Evolutionary conservation across 2,113 vertebrate genomes (phyloP).

Genomic region (Dascyllus trimaculatus): DNA sequence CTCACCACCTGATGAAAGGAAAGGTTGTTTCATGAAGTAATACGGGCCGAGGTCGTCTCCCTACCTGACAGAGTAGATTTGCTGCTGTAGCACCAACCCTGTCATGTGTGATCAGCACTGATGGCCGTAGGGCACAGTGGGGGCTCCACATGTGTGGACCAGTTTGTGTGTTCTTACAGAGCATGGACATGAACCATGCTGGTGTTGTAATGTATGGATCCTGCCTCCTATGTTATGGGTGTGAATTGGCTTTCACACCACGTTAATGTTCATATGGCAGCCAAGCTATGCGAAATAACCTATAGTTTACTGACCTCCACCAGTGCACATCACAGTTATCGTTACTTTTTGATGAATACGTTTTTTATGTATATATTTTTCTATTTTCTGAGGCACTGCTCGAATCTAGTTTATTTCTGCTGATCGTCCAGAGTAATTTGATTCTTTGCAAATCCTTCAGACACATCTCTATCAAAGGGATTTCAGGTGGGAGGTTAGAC

Average conservation of each 20-base stretch:
- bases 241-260: constrained; percentile 43
- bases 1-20: constrained; percentile 36
- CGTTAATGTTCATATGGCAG: constrained; percentile 2
- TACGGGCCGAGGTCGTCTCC: constrained; percentile 13
- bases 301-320: background rate
- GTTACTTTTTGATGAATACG: background rate
- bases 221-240: constrained; percentile 2
- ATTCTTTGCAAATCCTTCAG: constrained; percentile 7
- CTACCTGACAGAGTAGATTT: constrained; percentile 50
- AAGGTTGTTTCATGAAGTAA: constrained; percentile 42
- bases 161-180: constrained; percentile 1
- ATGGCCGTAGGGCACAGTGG: constrained; percentile 1
- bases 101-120: constrained; percentile 38
- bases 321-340: background rate
- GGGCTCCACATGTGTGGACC: background rate
- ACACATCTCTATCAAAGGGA: background rate
- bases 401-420: background rate
- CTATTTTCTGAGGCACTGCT: background rate
- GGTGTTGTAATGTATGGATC: constrained; percentile 2
- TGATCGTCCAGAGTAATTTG: background rate
- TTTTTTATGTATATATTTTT: no score
- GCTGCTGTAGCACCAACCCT: constrained; percentile 11
- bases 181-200: background rate
- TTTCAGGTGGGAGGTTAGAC: background rate
- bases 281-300: constrained; percentile 19